Evolutionary conservation across 2,888 invertebrate genomes (phyloP), one percentile per base, ranked within the genome.

Genomic region (Metacarcinus magister): DNA sequence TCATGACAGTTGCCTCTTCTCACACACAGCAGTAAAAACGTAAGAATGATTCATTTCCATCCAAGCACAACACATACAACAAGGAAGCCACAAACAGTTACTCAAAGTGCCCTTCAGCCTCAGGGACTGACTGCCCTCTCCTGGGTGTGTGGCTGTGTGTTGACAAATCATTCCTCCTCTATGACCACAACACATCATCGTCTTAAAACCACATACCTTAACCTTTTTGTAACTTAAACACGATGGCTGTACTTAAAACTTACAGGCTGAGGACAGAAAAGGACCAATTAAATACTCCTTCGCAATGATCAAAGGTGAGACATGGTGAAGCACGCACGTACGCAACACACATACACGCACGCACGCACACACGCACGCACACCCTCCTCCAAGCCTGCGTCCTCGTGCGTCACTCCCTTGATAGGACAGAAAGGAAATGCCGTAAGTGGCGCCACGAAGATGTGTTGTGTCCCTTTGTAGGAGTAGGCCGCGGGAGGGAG

Each of bases 361-460:
- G 19, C 54, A 93, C 32, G 39, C 67, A 93, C 67, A 19, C 93
- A 67, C 54, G 67, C 67, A 92, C 28, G 48, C 48, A 92, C 8
- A 2, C 7, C 67, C 23, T n/a, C 67, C 67, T 67, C n/a, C 4
- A 5, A 23, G 67, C n/a, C 67, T n/a, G 67, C n/a, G 67, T 23
- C n/a, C 67, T 67, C 67, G 23, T 67, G n/a, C 67, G 67, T 67
- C n/a, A 67, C 67, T 67, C 67, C 67, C 67, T 23, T n/a, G n/a
- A 23, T n/a, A 67, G 67, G n/a, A 67, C n/a, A 91, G 91, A 43
- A 91, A 91, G 46, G 46, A 91, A 91, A 91, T 32, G 5, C 48
- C 28, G 46, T 13, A 48, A 91, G 28, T 1, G 43, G 44, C 23
- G 44, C 67, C 67, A n/a, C 67, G 19, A 67, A 67, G 67, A 67